Evolutionary conservation across 2,888 invertebrate genomes (phyloP), one percentile per base, ranked within the genome.

Genomic region (Euclidia mi): DNA sequence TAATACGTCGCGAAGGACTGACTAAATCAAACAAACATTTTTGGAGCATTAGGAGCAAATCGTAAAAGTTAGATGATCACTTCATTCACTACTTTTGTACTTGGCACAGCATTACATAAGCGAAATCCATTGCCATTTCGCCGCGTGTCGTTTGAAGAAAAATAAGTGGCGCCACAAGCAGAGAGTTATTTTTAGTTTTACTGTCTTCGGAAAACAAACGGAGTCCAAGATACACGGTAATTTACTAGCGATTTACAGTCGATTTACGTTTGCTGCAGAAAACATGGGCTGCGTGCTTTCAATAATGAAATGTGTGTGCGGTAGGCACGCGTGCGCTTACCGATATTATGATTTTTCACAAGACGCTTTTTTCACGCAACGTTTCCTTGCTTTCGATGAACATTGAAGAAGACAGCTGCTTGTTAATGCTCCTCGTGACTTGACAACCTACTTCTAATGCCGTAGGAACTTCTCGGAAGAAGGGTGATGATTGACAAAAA

Each of bases 201-300:
- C 12, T 12, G 40, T 25, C 12, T 28, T 41, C n/a, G n/a, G 6
- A 18, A 41, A 12, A 7, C 25, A 25, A 35, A 49, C 15, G 34
- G 14, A 9, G 14, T 41, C 40, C 20, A 15, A 31, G n/a, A 48
- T 32, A 11, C 15, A 28, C 17, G 28, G 25, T 34, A 31, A 51
- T 44, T 37, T 44, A 37, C 14, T 15, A 44, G 29, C 35, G 28
- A 42, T 42, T 50, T 34, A 38, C 37, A n/a, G 20, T 18, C 20
- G 43, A 37, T 44, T 37, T 51, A 44, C 38, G 38, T 44, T 40
- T 51, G 31, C 31, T 38, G 32, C 32, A 31, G 42, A 43, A 12
- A 50, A 51, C 38, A 51, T 40, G 38, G 51, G 32, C 31, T 45
- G 44, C 51, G 51, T 51, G 51, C 29, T 32, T 51, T 38, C 51